Evolutionary conservation across 2,113 vertebrate species (phyloP), one percentile per base, ranked within the genome.

Genomic region (Romanogobio albipinnatus): DNA sequence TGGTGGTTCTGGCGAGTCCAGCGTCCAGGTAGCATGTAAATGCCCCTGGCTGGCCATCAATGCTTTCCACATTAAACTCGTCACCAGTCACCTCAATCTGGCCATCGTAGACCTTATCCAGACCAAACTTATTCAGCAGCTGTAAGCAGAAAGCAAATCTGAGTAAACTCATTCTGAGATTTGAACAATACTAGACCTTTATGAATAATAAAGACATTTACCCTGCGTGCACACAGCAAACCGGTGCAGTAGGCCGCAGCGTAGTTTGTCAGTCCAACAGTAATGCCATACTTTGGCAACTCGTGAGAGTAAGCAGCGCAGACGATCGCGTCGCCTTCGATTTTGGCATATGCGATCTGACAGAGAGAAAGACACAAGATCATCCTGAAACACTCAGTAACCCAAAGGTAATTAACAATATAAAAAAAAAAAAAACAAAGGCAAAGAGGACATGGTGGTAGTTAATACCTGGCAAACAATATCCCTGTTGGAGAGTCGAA

Each of bases 51-150:
- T 99, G 94, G 64, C 96, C 97, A 79, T 99, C 98, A 45, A 98
- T 93, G n/a, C 98, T 99, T 93, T 99, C 98, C 88, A 99, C 98
- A 7, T 99, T 99, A 87, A 99, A 99, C 85, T 99, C 98, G 0
- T 99, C 97, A 2, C 98, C 98, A 0, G 96, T 99, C 87, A 99
- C 97, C 90, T 99, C 97, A 81, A 99, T 94, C 89, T 98, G 97
- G 89, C 98, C 98, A 90, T 99, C 98, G 7, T 99, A 99, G 91
- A 97, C 96, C 93, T 97, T 99, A 91, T 99, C 98, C 90, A 99
- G 95, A 81, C 97, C 96, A 90, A 99, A 99, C 92, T 98, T 98
- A 93, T 97, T 96, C 89, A 99, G 94, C 89, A 99, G 96, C 98
- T 99, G 90, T 29, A 58, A n/a, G 62, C 17, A 51, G 87, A 90